phyloP scores from a whole-genome alignment of 1,140 invertebrate species.

The Drosophila micromelanica region DNA sequence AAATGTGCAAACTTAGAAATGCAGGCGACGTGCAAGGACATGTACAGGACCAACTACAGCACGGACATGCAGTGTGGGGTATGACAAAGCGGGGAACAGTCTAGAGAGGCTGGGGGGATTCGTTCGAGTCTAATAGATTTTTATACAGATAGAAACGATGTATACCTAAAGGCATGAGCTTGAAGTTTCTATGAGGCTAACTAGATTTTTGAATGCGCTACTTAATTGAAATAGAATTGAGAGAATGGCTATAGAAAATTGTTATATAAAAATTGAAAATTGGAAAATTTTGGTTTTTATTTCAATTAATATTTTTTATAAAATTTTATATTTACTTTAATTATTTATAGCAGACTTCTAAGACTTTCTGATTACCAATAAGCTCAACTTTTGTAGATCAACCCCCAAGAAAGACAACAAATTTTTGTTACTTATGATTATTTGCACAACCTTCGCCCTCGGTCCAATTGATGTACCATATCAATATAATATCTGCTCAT shows the following conservation, averaged over 20 bases:
- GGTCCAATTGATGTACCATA: slow-evolving; percentile 8
- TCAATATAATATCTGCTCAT: slow-evolving; percentile 9
- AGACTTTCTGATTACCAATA: too few relatives aligned
- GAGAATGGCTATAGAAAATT: too few relatives aligned
- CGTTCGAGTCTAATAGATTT: slow-evolving; percentile 70
- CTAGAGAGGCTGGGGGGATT: not conserved
- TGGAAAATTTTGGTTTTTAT: too few relatives aligned
- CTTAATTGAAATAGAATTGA: not conserved
- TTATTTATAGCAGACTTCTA: too few relatives aligned
- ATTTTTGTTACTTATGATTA: slow-evolving; percentile 50
- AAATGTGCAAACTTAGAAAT: slow-evolving; percentile 82
- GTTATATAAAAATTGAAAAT: not conserved
- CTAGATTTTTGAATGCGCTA: slow-evolving; percentile 23
- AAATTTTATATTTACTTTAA: too few relatives aligned
- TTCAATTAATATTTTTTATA: too few relatives aligned
- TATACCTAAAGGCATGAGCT: slow-evolving; percentile 27
- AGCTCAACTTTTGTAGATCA: not conserved
- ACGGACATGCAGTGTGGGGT: slow-evolving; percentile 32
- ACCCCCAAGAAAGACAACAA: slow-evolving; percentile 1
- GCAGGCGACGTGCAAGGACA: slow-evolving; percentile 74
- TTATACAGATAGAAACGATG: slow-evolving; percentile 51
- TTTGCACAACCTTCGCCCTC: slow-evolving; percentile 43
- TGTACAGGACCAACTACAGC: not conserved
- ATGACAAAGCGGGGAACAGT: not conserved
- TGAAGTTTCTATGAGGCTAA: not conserved